These are phyloP conservation scores for Pseudomugil tenellus DNA, from an alignment of 2,797 vertebrate species.

Conservation along the genomic window DNA sequence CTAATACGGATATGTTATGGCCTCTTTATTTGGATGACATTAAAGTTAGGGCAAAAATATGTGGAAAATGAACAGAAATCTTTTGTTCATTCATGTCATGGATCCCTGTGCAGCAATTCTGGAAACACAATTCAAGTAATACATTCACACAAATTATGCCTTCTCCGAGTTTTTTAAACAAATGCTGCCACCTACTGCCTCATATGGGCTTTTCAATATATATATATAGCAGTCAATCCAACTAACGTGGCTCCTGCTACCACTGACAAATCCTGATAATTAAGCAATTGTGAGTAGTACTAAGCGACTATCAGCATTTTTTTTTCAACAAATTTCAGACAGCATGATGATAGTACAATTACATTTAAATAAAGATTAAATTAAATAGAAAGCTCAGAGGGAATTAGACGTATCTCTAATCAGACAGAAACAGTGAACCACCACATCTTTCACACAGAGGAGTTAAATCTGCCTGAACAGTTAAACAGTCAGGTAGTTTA, in stretches of 20 bases:
- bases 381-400: not conserved
- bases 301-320: not conserved
- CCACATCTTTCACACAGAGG: not conserved
- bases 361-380: not conserved
- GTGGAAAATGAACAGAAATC: not conserved
- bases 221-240: not conserved
- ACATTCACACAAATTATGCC: constrained; percentile 13
- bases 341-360: too few relatives aligned
- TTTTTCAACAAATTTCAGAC: not conserved
- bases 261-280: not conserved
- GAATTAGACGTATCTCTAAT: not conserved
- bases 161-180: constrained; percentile 8
- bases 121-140: not conserved
- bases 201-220: not conserved
- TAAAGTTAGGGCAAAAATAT: not conserved
- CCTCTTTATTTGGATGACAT: not conserved
- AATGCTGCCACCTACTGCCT: constrained; percentile 54
- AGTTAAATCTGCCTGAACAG: not conserved
- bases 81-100: constrained; percentile 49
- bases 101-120: not conserved
- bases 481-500: constrained; percentile 66
- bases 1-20: not conserved
- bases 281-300: not conserved
- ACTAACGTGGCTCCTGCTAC: not conserved
- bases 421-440: not conserved